Evolutionary conservation across 2,113 vertebrate genomes (phyloP), one percentile per base, ranked within the genome.

Genomic region (Gavialis gangeticus): DNA sequence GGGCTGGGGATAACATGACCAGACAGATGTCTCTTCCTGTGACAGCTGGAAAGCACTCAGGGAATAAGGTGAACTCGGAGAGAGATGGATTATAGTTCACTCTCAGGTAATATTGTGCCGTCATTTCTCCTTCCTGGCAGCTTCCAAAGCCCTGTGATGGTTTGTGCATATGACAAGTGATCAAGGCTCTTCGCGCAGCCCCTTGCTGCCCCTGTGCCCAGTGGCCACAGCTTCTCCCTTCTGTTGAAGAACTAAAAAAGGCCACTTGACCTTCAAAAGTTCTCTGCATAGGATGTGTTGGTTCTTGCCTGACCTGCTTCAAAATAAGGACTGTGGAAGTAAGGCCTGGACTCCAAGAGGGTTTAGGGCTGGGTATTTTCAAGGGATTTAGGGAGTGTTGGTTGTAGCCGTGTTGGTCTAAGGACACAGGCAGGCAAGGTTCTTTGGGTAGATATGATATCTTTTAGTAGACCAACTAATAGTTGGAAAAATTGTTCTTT

Each of bases 161-260:
- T 18, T 55, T 11, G 0, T 66, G 81, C 46, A 88, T 81, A 17
- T 59, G 30, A 66, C 30, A 22, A 16, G 25, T 0, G 0, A n/a
- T 55, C 28, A 89, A 46, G 80, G 34, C 11, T n/a, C 55, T 57
- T 76, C 12, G 27, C 18, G 75, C 16, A 6, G 27, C 13, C 1
- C 76, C 1, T 19, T 0, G 0, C 14, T 0, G 27, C n/a, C 54
- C 0, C 56, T 80, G 4, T 6, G 73, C 66, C 73, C 60, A 0
- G 0, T 0, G 19, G 37, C 11, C 1, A 1, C 55, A 54, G 12
- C 84, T 55, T 58, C 54, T 81, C 46, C 57, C 56, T 86, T 56
- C 0, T 0, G 17, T 69, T 55, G 77, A 80, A 92, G 82, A 46
- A 22, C 1, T 67, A 75, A 92, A 80, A 16, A 69, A 80, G 90